Percentiles rank a stretch among this genome's conserved stretches.
Evolutionary conservation across 2,113 vertebrate genomes (phyloP).

Genomic region (Vulpes vulpes): DNA sequence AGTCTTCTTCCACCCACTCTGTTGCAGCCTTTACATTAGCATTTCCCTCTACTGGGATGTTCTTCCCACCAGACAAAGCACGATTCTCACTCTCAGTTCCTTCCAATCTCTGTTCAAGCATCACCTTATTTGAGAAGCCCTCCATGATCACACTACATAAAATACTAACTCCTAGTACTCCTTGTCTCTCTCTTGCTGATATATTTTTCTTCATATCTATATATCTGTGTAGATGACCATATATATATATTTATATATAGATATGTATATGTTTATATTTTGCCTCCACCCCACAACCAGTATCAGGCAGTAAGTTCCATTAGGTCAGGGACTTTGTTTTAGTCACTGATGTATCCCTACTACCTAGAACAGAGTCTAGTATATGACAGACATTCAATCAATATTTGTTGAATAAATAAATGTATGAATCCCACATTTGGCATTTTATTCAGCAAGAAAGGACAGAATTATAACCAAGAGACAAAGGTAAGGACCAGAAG

Average conservation of each 20-base stretch:
- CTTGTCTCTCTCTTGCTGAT: not conserved
- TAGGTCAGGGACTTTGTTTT: not conserved
- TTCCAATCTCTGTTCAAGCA: conserved; percentile 19
- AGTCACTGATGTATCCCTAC: not conserved
- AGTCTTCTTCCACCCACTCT: not conserved
- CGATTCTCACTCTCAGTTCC: not conserved
- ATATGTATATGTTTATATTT: not conserved
- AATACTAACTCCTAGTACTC: not conserved
- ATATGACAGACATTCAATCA: not conserved
- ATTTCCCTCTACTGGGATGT: not conserved
- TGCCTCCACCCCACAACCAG: not conserved
- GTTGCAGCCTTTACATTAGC: not conserved
- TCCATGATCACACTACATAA: not conserved
- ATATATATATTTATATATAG: not conserved
- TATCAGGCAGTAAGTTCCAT: conserved; percentile 7
- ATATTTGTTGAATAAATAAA: not conserved
- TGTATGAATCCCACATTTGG: conserved; percentile 25
- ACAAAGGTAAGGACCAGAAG: not conserved
- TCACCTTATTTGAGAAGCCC: not conserved
- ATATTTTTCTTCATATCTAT: not conserved
- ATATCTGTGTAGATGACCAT: not conserved
- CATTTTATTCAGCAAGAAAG: conserved; percentile 13
- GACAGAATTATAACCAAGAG: conserved; percentile 36
- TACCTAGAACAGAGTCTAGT: not conserved
- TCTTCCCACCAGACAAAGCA: not conserved